These are phyloP conservation scores for Hypselothyrea guttata DNA, from an alignment of 2,888 invertebrate species.

Conservation along the genomic window DNA sequence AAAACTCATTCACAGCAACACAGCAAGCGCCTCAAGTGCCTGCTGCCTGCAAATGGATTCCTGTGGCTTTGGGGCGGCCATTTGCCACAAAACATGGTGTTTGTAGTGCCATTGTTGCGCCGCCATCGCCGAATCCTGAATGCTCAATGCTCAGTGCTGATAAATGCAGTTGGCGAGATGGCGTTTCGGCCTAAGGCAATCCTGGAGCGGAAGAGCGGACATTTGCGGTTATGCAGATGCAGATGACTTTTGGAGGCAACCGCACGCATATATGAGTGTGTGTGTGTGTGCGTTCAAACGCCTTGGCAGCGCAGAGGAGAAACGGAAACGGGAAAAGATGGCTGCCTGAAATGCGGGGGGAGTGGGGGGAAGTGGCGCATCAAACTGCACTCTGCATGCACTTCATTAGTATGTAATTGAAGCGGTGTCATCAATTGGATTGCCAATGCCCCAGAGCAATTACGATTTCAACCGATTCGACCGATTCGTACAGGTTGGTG, in stretches of 20 bases:
- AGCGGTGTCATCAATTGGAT: constrained; percentile 28
- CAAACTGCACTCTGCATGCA: constrained; percentile 22
- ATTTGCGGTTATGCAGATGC: constrained; percentile 11
- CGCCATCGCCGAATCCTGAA: too few species aligned
- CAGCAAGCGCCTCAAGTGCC: not conserved
- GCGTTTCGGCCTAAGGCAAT: not conserved
- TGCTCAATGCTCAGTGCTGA: too few species aligned
- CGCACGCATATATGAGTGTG: too few species aligned
- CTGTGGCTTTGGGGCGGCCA: too few species aligned
- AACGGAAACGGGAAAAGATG: constrained; percentile 3
- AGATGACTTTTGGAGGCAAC: constrained; percentile 5
- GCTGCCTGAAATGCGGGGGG: too few species aligned
- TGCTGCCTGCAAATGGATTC: not conserved
- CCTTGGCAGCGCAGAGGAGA: constrained; percentile 7
- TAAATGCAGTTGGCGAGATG: not conserved
- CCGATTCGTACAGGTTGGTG: not conserved
- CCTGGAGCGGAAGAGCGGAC: not conserved
- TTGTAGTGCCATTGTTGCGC: too few species aligned
- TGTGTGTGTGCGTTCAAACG: too few species aligned
- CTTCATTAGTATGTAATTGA: constrained; percentile 57
- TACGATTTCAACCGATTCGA: not conserved
- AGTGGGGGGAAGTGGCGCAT: not conserved
- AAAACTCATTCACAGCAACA: constrained; percentile 7
- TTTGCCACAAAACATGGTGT: too few species aligned
- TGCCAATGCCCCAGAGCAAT: constrained; percentile 12